Evolutionary conservation across 2,113 vertebrate genomes (phyloP).

Genomic region (Clupea harengus): DNA sequence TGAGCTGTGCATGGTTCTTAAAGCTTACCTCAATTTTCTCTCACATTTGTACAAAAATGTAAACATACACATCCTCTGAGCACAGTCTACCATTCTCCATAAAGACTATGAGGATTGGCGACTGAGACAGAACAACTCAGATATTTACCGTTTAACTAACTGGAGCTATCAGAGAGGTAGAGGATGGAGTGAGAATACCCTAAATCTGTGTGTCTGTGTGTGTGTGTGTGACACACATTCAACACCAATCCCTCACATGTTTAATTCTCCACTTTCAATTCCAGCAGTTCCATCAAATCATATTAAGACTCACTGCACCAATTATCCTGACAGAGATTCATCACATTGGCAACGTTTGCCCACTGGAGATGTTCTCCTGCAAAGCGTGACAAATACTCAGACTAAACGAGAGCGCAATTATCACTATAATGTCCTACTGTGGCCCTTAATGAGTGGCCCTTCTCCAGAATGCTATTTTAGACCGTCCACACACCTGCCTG

Average conservation of each 20-base stretch:
- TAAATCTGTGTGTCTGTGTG: not conserved
- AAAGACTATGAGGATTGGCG: not conserved
- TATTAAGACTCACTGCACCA: slow-evolving; percentile 2
- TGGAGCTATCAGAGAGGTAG: not conserved
- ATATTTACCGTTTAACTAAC: not conserved
- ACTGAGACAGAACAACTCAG: not conserved
- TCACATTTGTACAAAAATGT: not conserved
- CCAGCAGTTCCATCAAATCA: not conserved
- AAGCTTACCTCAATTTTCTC: not conserved
- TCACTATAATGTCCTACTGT: slow-evolving; percentile 36
- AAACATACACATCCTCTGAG: not conserved
- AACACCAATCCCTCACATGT: not conserved
- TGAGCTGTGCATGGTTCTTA: not conserved
- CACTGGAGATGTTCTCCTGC: slow-evolving; percentile 28
- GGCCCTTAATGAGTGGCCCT: slow-evolving; percentile 45
- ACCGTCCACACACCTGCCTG: slow-evolving; percentile 64
- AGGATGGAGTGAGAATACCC: not conserved
- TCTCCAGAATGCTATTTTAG: slow-evolving; percentile 62
- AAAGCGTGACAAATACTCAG: slow-evolving; percentile 45
- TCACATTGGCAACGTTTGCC: not conserved
- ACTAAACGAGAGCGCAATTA: slow-evolving; percentile 42
- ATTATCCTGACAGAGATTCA: slow-evolving; percentile 11
- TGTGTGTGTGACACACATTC: slow-evolving; percentile 18
- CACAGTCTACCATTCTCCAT: not conserved
- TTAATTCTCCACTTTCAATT: not conserved